Evolutionary conservation across 2,888 invertebrate genomes (phyloP).

Genomic region (Rhodophaea formosa): DNA sequence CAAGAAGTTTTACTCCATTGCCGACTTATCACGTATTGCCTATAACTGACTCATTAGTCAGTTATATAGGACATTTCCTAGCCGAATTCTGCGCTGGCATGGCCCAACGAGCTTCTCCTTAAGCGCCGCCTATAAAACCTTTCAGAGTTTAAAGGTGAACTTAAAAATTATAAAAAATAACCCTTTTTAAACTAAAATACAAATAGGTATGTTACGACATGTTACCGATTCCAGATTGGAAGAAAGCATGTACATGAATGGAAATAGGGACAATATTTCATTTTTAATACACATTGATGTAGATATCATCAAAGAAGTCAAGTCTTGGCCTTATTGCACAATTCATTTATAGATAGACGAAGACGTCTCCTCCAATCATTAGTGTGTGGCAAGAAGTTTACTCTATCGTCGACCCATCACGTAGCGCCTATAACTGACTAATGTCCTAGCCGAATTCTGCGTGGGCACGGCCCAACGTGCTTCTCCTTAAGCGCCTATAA

Average conservation of each 20-base stretch:
- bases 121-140: background rate
- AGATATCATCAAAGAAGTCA: too few species aligned
- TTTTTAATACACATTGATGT: too few species aligned
- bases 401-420: background rate
- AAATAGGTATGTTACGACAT: too few species aligned
- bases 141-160: slow-evolving; percentile 2
- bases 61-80: too few species aligned
- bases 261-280: too few species aligned
- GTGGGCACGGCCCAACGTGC: background rate
- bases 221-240: too few species aligned
- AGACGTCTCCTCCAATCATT: background rate
- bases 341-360: too few species aligned
- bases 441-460: background rate
- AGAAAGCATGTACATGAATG: too few species aligned
- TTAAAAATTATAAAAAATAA: too few species aligned
- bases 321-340: too few species aligned
- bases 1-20: background rate
- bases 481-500: slow-evolving; percentile 11
- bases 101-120: slow-evolving; percentile 11
- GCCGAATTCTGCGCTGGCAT: background rate
- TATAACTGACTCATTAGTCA: slow-evolving; percentile 1
- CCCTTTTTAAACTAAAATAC: too few species aligned
- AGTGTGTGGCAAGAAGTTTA: background rate
- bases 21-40: slow-evolving; percentile 4
- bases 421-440: slow-evolving; percentile 2